Conservation (phyloP, 2,888 invertebrate species). For the Netelia virgata region DNA sequence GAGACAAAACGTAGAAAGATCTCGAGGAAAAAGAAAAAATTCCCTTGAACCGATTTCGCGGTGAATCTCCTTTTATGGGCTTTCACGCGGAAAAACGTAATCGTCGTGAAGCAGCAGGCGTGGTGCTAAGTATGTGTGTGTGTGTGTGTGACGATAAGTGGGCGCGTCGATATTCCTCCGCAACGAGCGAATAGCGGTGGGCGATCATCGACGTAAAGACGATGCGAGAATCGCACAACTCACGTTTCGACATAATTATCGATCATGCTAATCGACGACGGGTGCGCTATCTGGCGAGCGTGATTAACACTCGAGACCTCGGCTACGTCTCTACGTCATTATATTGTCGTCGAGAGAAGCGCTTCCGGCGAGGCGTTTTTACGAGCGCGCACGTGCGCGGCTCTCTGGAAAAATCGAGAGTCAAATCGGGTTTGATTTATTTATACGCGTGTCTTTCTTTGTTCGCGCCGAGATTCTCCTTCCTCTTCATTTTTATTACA, state of each 20-base stretch:
- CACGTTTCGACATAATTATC: slow-evolving; percentile 64
- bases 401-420: background rate
- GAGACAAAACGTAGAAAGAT: slow-evolving; percentile 26
- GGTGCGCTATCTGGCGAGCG: slow-evolving; percentile 52
- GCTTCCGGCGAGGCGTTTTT: slow-evolving; percentile 60
- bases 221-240: background rate
- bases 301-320: slow-evolving; percentile 45
- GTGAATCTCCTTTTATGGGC: slow-evolving; percentile 72
- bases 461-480: background rate
- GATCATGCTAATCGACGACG: slow-evolving; percentile 60
- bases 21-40: slow-evolving; percentile 56
- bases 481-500: background rate
- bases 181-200: slow-evolving; percentile 47
- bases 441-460: slow-evolving; percentile 7
- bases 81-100: slow-evolving; percentile 67
- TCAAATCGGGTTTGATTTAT: slow-evolving; percentile 13
- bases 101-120: slow-evolving; percentile 60
- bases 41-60: slow-evolving; percentile 60
- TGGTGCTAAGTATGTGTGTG: slow-evolving; percentile 29
- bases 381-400: background rate
- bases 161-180: slow-evolving; percentile 50
- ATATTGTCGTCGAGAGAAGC: slow-evolving; percentile 50
- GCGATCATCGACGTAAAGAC: slow-evolving; percentile 38
- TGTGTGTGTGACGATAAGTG: slow-evolving; percentile 45
- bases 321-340: slow-evolving; percentile 46